A percentile compares a stretch with the other conserved stretches of the same genome.
These are phyloP conservation scores for Pseudopipra pipra DNA, from an alignment of 2,113 vertebrate species.

Conservation along the genomic window DNA sequence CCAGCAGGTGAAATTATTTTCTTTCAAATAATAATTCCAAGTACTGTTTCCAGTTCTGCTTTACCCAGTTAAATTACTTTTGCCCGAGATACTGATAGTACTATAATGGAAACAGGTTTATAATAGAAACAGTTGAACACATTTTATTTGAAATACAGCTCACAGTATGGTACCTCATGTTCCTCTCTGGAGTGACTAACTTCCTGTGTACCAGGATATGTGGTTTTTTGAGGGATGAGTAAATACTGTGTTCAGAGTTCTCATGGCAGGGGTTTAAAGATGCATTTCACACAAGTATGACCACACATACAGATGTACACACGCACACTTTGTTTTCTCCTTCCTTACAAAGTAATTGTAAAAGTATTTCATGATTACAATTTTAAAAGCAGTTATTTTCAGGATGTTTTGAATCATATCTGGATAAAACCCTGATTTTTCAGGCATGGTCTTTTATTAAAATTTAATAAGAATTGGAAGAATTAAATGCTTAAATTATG, in stretches of 20 bases:
- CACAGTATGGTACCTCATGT: not conserved
- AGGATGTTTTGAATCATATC: not conserved
- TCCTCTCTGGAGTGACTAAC: not conserved
- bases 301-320: not conserved
- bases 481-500: not conserved
- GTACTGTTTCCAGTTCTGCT: conserved; percentile 39
- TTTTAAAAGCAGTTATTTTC: not conserved
- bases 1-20: conserved; percentile 14
- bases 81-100: not conserved
- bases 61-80: conserved; percentile 47
- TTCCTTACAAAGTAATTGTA: not conserved
- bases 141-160: not conserved
- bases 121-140: not conserved
- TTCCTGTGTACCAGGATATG: not conserved
- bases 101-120: not conserved
- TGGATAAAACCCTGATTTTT: not conserved
- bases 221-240: not conserved
- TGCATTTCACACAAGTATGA: not conserved
- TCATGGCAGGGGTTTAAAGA: not conserved
- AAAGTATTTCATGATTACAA: not conserved
- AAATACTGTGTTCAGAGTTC: not conserved
- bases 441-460: not conserved
- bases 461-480: not conserved
- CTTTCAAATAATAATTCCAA: conserved; percentile 47
- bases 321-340: not conserved